Evolutionary conservation across 2,888 invertebrate genomes (phyloP).

Genomic region (Oscheius myriophilus): DNA sequence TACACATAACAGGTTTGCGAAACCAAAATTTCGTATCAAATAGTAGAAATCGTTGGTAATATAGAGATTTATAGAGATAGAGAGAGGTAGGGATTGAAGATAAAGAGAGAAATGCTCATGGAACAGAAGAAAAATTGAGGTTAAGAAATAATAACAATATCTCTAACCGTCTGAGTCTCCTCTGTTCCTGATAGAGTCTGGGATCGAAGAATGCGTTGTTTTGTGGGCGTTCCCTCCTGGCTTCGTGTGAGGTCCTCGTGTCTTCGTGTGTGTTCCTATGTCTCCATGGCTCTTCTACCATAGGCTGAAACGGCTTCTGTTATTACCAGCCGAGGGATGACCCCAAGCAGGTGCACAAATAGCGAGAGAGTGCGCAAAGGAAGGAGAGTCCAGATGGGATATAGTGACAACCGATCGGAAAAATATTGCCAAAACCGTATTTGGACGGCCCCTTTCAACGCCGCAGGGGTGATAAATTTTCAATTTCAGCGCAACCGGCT

Average conservation of each 20-base stretch:
- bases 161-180: conserved; percentile 19
- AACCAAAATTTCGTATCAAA: too few relatives aligned
- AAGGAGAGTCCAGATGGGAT: not conserved
- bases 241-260: not conserved
- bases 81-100: not conserved
- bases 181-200: conserved; percentile 6
- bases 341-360: too few relatives aligned
- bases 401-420: not conserved
- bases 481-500: too few relatives aligned
- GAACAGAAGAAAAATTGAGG: not conserved
- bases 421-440: too few relatives aligned
- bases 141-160: not conserved
- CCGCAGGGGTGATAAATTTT: too few relatives aligned
- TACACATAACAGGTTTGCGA: too few relatives aligned
- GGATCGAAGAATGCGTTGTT: conserved; percentile 4
- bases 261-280: not conserved
- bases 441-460: too few relatives aligned
- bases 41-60: too few relatives aligned
- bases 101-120: not conserved
- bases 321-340: not conserved
- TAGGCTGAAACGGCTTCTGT: conserved; percentile 42
- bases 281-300: conserved; percentile 50
- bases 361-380: not conserved
- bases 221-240: not conserved
- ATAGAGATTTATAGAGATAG: too few relatives aligned